Percentiles rank a stretch among this genome's conserved stretches.
These are phyloP conservation scores for Liolophura sinensis DNA, from an alignment of 1,140 invertebrate species.

Conservation along the genomic window DNA sequence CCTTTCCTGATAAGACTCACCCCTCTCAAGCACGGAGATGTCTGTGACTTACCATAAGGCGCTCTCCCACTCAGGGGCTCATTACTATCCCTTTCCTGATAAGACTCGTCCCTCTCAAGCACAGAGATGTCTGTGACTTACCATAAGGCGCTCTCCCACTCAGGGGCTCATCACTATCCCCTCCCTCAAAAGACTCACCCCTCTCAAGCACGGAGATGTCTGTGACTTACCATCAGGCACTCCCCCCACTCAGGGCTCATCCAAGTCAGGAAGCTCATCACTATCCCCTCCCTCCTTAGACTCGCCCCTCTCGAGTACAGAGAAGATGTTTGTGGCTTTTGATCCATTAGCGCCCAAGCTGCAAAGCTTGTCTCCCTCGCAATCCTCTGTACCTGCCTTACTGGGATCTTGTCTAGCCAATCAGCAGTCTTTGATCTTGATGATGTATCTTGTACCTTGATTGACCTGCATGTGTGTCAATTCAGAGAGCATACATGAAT, in stretches of 20 bases:
- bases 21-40: not conserved
- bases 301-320: not conserved
- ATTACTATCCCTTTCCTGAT: too few species aligned
- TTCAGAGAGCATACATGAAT: too few species aligned
- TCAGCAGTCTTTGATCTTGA: slow-evolving; percentile 9
- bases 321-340: slow-evolving; percentile 9
- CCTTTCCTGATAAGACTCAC: slow-evolving; percentile 4
- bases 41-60: too few species aligned
- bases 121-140: too few species aligned
- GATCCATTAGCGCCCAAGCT: not conserved
- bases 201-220: too few species aligned
- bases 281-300: not conserved
- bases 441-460: not conserved
- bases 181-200: too few species aligned
- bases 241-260: not conserved
- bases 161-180: too few species aligned
- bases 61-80: too few species aligned
- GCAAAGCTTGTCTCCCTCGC: slow-evolving; percentile 5
- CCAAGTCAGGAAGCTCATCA: slow-evolving; percentile 22
- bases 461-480: not conserved
- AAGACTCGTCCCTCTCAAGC: too few species aligned
- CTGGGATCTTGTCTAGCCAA: slow-evolving; percentile 14
- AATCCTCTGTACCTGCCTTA: slow-evolving; percentile 22
- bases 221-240: not conserved
- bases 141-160: too few species aligned